Base-by-base conservation (phyloP, 53 echinoderm and acorn worm genomes). In the Temnopleurus reevesii region DNA sequence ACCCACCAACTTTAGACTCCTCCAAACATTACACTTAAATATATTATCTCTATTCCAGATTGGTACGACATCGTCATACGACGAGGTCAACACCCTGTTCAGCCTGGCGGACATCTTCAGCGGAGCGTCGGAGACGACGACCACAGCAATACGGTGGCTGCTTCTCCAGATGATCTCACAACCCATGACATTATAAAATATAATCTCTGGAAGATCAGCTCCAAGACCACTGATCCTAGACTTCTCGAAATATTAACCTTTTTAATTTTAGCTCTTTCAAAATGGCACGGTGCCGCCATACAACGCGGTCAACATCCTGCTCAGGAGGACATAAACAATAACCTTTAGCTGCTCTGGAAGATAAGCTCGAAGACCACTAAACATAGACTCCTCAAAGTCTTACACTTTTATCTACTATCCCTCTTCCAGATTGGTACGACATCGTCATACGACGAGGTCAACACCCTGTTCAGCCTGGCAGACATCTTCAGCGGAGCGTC, bases 101-200 rank as follows among this genome's bases (percentile, higher is more conserved):
- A 87, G 47, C 13, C 36, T 87, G 19, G 88, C 88, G 7, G 88
- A 87, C 38, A 87, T 66, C 51, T 87, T 87, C 71, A 23, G 34
- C 45, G 88, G 31, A 7, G 88, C 27, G 2, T 66, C 88, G 23
- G 88, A 87, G 46, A 87, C 88, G 47, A 49, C 88, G n/a, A 66
- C 88, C 34, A 66, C 88, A 0, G 12, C 36, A 12, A 19, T 87
- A 30, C 31, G 88, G 34, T 87, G 88, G 88, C 12, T 87, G 19
- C 17, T 87, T n/a, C 88, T 87, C 29, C 55, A 31, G 15, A 71
- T 87, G 88, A 36, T 87, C 47, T 1, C 30, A 1, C 1, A 66
- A 18, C 88, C 88, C 49, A 53, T n/a, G n/a, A n/a, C n/a, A n/a
- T n/a, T n/a, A n/a, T n/a, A n/a, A n/a, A n/a, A n/a, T n/a, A n/a